These are phyloP conservation scores for Malthinus seriepunctatus DNA, from an alignment of 2,888 invertebrate species.

Conservation along the genomic window DNA sequence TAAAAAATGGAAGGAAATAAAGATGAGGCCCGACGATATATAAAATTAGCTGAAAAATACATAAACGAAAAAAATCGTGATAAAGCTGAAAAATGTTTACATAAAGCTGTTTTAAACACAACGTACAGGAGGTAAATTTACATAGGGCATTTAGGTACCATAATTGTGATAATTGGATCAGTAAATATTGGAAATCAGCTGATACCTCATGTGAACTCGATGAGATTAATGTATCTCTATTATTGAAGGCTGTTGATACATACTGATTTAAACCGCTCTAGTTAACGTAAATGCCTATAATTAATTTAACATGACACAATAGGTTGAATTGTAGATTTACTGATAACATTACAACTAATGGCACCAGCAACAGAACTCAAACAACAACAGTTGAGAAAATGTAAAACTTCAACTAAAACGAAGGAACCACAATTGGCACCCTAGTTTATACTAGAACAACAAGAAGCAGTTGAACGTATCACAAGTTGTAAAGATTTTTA, in stretches of 20 bases:
- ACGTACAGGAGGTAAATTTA: constrained; percentile 72
- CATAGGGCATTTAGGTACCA: too few species aligned
- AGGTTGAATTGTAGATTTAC: constrained; percentile 47
- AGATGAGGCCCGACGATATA: constrained; percentile 90
- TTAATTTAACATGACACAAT: constrained; percentile 3
- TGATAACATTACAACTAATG: constrained; percentile 55
- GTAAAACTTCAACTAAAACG: constrained; percentile 45
- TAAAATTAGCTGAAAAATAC: constrained; percentile 79
- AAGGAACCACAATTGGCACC: constrained; percentile 51
- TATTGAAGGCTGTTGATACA: too few species aligned
- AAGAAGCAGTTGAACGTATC: constrained; percentile 67
- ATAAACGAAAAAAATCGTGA: constrained; percentile 76
- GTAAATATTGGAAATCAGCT: too few species aligned
- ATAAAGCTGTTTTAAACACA: constrained; percentile 92
- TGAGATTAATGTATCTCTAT: too few species aligned
- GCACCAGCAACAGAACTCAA: constrained; percentile 52
- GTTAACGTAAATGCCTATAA: too few species aligned
- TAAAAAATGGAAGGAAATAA: constrained; percentile 81
- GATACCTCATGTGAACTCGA: too few species aligned
- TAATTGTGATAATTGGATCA: too few species aligned
- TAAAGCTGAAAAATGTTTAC: constrained; percentile 85
- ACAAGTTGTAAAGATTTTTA: constrained; percentile 94
- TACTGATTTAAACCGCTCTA: too few species aligned
- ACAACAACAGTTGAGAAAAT: constrained; percentile 49
- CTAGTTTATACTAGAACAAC: constrained; percentile 77